Conservation (phyloP, 1,140 invertebrate species). For the Drosophila aff. region DNA sequence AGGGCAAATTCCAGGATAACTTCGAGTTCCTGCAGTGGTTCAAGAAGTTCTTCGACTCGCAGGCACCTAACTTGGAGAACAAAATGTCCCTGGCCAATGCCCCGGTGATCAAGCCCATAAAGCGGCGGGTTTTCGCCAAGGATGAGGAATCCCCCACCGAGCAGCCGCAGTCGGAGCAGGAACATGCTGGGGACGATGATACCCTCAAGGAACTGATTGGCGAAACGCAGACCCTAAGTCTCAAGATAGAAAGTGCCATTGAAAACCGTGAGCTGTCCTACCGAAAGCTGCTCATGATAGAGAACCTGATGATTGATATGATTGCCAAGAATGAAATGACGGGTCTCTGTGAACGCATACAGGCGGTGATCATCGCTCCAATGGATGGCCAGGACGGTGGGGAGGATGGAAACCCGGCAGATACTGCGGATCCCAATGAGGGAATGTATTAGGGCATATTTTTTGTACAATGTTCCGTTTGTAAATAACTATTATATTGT, state of each 20-base stretch:
- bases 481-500: constrained; percentile 28
- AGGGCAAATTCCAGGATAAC: constrained; percentile 98
- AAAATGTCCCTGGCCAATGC: constrained; percentile 53
- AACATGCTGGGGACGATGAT: background rate
- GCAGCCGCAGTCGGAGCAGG: background rate
- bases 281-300: constrained; percentile 61
- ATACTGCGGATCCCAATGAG: constrained; percentile 28
- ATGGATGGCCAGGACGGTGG: constrained; percentile 23
- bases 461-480: constrained; percentile 8
- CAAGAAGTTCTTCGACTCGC: constrained; percentile 99
- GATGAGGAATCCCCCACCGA: constrained; percentile 11
- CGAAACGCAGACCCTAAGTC: constrained; percentile 31
- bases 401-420: background rate
- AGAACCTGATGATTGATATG: constrained; percentile 44
- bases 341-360: constrained; percentile 58
- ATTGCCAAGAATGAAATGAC: constrained; percentile 33
- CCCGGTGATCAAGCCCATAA: constrained; percentile 44
- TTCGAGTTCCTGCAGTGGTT: constrained; percentile 99
- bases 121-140: constrained; percentile 31
- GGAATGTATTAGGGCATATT: constrained; percentile 35
- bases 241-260: constrained; percentile 15
- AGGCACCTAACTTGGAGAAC: constrained; percentile 85
- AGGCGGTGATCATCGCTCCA: constrained; percentile 52
- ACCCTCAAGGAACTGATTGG: constrained; percentile 10
- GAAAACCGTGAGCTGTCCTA: constrained; percentile 59